A percentile compares a stretch with the other conserved stretches of the same genome.
Conservation (phyloP, 1,140 invertebrate species). For the Nasonia vitripennis region DNA sequence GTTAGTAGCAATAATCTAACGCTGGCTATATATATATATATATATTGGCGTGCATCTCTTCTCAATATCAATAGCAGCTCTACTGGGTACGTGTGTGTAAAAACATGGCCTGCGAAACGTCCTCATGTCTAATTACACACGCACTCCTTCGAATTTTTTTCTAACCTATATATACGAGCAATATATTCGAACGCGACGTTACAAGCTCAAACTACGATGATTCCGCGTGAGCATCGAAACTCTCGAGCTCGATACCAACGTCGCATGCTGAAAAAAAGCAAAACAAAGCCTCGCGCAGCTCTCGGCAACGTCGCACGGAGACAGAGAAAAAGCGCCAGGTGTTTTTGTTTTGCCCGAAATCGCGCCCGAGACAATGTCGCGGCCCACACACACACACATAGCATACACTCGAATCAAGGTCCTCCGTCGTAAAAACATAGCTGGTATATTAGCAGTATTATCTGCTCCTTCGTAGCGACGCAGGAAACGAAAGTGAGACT, state of each 20-base stretch:
- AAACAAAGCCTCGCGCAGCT: too few relatives aligned
- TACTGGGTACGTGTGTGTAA: not conserved
- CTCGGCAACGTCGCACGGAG: not conserved
- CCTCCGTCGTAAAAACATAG: not conserved
- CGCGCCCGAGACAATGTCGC: too few relatives aligned
- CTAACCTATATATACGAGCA: too few relatives aligned
- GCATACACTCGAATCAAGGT: not conserved
- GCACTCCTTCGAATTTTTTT: conserved; percentile 7
- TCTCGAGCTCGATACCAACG: too few relatives aligned
- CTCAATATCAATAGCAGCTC: not conserved
- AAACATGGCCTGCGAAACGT: conserved; percentile 35
- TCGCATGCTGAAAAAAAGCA: too few relatives aligned
- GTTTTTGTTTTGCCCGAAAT: not conserved
- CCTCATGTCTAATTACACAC: conserved; percentile 18
- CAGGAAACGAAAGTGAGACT: too few relatives aligned
- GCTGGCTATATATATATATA: not conserved
- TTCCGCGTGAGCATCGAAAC: too few relatives aligned
- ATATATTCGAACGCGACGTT: too few relatives aligned
- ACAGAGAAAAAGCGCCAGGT: not conserved
- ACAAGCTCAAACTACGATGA: too few relatives aligned
- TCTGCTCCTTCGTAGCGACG: not conserved
- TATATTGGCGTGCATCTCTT: not conserved
- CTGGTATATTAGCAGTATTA: not conserved
- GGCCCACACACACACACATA: not conserved
- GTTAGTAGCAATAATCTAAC: not conserved